These are phyloP conservation scores for Smittia sp. DNA, from an alignment of 2,888 invertebrate genomes.

Conservation along the genomic window DNA sequence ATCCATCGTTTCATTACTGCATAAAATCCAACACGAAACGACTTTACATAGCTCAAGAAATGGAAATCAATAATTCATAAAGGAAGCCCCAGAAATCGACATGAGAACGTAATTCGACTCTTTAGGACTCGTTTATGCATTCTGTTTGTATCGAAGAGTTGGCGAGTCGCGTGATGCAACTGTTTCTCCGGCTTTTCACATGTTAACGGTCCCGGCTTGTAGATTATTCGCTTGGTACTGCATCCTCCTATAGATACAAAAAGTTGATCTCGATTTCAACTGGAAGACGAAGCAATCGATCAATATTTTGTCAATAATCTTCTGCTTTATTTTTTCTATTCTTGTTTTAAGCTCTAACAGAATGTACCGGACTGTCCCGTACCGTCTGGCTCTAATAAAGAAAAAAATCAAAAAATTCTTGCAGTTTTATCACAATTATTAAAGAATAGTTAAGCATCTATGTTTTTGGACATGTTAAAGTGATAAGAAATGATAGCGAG, in stretches of 20 bases:
- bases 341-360: background rate
- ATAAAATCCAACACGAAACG: background rate
- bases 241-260: too few relatives aligned
- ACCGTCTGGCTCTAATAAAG: background rate
- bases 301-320: background rate
- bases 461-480: background rate
- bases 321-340: background rate
- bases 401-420: background rate
- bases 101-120: background rate
- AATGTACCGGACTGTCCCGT: too few relatives aligned
- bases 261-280: too few relatives aligned
- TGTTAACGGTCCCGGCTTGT: too few relatives aligned
- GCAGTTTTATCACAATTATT: background rate
- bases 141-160: too few relatives aligned
- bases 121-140: background rate
- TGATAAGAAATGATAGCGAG: background rate
- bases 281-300: too few relatives aligned
- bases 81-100: conserved; percentile 6
- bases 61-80: background rate
- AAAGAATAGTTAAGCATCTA: background rate
- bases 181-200: too few relatives aligned
- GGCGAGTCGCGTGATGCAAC: too few relatives aligned
- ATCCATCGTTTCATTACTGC: background rate
- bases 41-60: background rate
- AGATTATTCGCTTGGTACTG: too few relatives aligned